Evolutionary conservation across 2,797 vertebrate species (phyloP).

Genomic region (Chiroxiphia lanceolata): DNA sequence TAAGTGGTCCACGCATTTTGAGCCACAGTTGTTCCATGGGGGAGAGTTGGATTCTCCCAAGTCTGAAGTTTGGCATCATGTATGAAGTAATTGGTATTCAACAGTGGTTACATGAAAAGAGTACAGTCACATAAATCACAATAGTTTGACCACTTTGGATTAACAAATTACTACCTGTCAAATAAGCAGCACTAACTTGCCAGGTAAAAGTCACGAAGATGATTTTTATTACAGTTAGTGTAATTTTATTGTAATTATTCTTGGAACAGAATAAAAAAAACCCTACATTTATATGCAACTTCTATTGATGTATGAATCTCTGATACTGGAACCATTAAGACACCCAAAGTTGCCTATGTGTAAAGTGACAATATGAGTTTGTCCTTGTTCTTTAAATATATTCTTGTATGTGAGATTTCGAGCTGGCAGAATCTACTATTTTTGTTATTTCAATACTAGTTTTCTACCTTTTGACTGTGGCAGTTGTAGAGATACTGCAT

Average conservation of each 20-base stretch:
- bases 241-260: not conserved
- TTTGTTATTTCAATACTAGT: not conserved
- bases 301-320: not conserved
- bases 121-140: not conserved
- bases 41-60: not conserved
- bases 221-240: not conserved
- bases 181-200: not conserved
- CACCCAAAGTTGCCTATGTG: not conserved
- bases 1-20: not conserved
- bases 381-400: not conserved
- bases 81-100: not conserved
- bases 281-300: not conserved
- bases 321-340: not conserved
- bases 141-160: not conserved
- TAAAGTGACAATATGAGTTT: not conserved
- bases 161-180: conserved; percentile 8
- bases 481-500: not conserved
- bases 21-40: not conserved
- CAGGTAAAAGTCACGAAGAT: not conserved
- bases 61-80: not conserved
- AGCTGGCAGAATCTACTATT: not conserved
- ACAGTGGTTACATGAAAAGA: not conserved
- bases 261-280: not conserved
- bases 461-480: not conserved
- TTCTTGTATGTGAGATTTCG: not conserved